Evolutionary conservation across 2,797 vertebrate species (phyloP), one percentile per base, ranked within the genome.

Genomic region (Chelon labrosus): DNA sequence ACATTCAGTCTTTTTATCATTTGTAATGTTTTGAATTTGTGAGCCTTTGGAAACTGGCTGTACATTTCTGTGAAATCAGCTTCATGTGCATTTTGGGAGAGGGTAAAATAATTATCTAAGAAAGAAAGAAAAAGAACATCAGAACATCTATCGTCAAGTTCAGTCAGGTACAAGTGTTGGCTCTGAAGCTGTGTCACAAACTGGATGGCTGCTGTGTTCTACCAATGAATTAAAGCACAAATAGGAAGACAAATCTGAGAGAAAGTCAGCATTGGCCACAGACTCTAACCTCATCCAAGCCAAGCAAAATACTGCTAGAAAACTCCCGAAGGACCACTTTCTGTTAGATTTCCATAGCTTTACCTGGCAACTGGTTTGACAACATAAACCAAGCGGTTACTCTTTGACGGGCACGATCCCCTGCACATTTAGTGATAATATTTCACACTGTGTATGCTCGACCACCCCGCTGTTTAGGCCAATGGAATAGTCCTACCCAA

Each of bases 331-430:
- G 75, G 88, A 52, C 85, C 85, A 73, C 77, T 88, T 73, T 76
- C 80, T 71, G 85, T 55, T 61, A 65, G 82, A 84, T 87, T 90
- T 89, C 86, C 88, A 88, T 59, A 63, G 88, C 80, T 89, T 82
- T 87, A 89, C 91, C 89, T 91, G 90, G 88, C 87, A 90, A 73
- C 55, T 46, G 64, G 74, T 86, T 76, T 82, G 89, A 92, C 91
- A 90, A 87, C 83, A 88, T 89, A 90, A 91, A 92, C 86, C 82
- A 78, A 83, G 85, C 49, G 82, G 76, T 87, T 85, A 68, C 72
- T 68, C 65, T 91, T 83, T 90, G 91, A 93, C 85, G 79, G 78
- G 86, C 83, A 60, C 17, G 50, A 85, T 90, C 88, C 89, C 91
- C 90, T 84, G 90, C 83, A 87, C 85, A 65, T 42, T 63, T 81